Base-by-base conservation (phyloP, 2,888 invertebrate genomes). In the Macropis europaea region DNA sequence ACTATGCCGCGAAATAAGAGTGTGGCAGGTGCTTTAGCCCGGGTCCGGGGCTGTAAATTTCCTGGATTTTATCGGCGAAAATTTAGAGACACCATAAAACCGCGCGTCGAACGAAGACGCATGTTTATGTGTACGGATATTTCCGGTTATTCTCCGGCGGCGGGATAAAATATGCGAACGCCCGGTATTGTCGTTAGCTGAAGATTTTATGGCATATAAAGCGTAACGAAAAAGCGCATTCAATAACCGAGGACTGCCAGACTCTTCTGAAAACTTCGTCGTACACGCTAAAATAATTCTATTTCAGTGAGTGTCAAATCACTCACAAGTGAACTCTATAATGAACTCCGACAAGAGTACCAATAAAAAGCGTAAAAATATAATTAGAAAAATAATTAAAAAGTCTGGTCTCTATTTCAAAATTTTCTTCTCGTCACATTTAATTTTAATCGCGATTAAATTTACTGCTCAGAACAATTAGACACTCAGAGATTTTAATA, bases 71-170 rank as follows among this genome's bases (percentile, higher is more conserved):
- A 85, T 85, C 85, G 82, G 73, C 59, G 70, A 77, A 64, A 83
- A 85, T 85, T 85, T 85, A 84, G 80, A 77, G 82, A 76, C 77
- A 73, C 75, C 71, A 76, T 82, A 84, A 84, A 84, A 79, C 53
- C 59, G 50, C 62, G 73, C 67, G 66, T 69, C 68, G 76, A 81
- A 79, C 72, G 62, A 61, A 66, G 68, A 76, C 67, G 69, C 67
- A 62, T 73, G 56, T 59, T 70, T 62, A 63, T 70, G 54, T 66
- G 47, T 61, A 74, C 52, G 69, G 61, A 63, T 74, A 74, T 72
- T 56, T 42, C 36, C 47, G 53, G 47, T 62, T 63, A 66, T 56
- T 42, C 42, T 9, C 26, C 9, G 6, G 0, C 13, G 15, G 2
- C 7, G 11, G 11, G 30, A 19, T 57, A 43, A 73, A 73, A 54